phyloP scores from a whole-genome alignment of 1,140 invertebrate genomes.

The Lethocerus indicus region DNA sequence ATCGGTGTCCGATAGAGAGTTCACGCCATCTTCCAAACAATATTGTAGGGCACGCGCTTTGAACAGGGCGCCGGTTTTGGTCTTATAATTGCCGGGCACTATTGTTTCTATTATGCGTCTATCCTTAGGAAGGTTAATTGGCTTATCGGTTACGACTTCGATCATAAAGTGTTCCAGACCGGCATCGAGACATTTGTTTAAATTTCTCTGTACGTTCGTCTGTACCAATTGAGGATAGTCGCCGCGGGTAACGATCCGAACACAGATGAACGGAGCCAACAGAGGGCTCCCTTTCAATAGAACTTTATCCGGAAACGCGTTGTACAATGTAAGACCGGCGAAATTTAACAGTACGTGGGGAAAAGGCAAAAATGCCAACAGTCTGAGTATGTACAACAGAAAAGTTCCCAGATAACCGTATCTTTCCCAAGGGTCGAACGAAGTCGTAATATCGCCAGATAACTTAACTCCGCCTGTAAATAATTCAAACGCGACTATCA shows the following conservation, averaged over 20 bases:
- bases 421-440: constrained; percentile 58
- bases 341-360: constrained; percentile 87
- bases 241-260: constrained; percentile 87
- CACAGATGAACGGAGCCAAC: constrained; percentile 87
- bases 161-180: constrained; percentile 93
- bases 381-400: constrained; percentile 59
- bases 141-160: constrained; percentile 92
- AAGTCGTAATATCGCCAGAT: constrained; percentile 34
- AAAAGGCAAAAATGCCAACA: constrained; percentile 70
- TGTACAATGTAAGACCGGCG: constrained; percentile 76
- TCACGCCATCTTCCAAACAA: constrained; percentile 81
- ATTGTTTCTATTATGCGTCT: constrained; percentile 64
- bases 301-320: constrained; percentile 89
- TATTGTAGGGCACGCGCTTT: constrained; percentile 93
- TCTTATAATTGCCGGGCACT: constrained; percentile 69
- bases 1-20: constrained; percentile 73
- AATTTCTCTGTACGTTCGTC: constrained; percentile 75
- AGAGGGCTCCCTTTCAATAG: constrained; percentile 75
- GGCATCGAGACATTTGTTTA: constrained; percentile 73
- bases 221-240: constrained; percentile 86
- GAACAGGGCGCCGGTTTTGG: constrained; percentile 81
- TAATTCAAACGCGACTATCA: constrained; percentile 62
- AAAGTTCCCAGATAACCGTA: constrained; percentile 55
- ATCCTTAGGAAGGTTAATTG: constrained; percentile 53
- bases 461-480: constrained; percentile 60